Evolutionary conservation across 2,888 invertebrate genomes (phyloP).

Genomic region (Stratiomys singularior): DNA sequence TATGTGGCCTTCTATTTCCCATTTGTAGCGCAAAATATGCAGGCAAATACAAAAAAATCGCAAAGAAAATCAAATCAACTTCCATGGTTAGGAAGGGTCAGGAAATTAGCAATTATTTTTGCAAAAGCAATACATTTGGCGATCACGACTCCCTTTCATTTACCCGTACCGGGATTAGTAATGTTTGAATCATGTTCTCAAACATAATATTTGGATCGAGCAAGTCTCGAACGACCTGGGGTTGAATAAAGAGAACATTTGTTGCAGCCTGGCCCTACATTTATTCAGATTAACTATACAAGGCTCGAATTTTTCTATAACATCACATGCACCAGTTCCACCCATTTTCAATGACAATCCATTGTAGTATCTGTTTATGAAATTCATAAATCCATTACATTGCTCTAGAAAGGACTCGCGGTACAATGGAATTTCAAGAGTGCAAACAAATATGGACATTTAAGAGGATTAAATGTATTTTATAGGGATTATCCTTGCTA

Average conservation of each 20-base stretch:
- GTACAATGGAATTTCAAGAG: background rate
- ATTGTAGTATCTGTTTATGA: constrained; percentile 17
- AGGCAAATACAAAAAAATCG: too few species aligned
- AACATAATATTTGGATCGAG: too few species aligned
- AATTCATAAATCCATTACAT: background rate
- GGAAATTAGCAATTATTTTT: too few species aligned
- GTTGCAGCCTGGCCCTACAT: background rate
- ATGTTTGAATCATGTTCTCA: background rate
- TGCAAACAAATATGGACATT: constrained; percentile 13
- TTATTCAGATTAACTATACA: too few species aligned
- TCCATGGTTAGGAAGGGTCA: too few species aligned
- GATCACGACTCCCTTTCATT: too few species aligned
- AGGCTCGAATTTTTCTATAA: background rate
- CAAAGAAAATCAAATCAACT: too few species aligned
- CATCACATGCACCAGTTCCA: background rate
- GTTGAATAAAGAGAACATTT: background rate
- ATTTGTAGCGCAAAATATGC: too few species aligned
- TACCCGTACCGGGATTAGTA: too few species aligned
- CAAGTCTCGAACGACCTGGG: too few species aligned
- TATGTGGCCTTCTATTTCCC: too few species aligned
- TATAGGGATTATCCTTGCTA: constrained; percentile 14
- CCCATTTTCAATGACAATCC: constrained; percentile 40
- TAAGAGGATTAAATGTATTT: constrained; percentile 38
- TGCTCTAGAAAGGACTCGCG: background rate
- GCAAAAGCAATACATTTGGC: too few species aligned